phyloP scores from a whole-genome alignment of 2,888 invertebrate species.

The Stramonita haemastoma region DNA sequence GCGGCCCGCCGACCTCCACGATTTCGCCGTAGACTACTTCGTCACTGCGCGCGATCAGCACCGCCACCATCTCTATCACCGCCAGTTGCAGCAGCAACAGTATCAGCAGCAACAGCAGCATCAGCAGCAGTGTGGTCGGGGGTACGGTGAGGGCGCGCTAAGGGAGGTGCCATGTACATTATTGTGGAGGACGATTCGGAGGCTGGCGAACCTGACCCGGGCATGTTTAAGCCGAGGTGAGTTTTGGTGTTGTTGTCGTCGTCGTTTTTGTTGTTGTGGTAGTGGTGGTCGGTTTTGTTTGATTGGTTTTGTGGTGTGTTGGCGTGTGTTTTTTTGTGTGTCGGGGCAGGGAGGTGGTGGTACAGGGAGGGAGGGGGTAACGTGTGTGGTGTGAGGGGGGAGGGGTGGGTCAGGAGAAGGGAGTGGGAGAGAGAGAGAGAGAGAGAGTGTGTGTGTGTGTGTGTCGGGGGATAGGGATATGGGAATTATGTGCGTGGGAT shows the following conservation, averaged over 20 bases:
- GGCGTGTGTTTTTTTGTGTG: background rate
- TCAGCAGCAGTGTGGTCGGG: too few relatives aligned
- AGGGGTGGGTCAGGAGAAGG: background rate
- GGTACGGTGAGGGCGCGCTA: too few relatives aligned
- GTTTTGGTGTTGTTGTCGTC: background rate
- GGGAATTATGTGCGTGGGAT: background rate
- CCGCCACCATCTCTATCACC: background rate
- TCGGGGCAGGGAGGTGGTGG: too few relatives aligned
- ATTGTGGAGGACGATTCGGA: slow-evolving; percentile 76
- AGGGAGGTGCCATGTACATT: slow-evolving; percentile 74
- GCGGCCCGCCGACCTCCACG: slow-evolving; percentile 73
- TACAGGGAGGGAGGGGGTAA: too few relatives aligned
- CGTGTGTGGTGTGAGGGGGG: background rate
- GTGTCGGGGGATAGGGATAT: background rate
- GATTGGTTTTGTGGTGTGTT: background rate
- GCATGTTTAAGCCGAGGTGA: slow-evolving; percentile 67
- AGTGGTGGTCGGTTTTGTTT: background rate
- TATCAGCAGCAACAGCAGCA: too few relatives aligned
- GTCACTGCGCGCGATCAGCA: slow-evolving; percentile 59
- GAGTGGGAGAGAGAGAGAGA: background rate
- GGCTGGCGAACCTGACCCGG: slow-evolving; percentile 74
- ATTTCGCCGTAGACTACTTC: slow-evolving; percentile 77
- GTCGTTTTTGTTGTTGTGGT: too few relatives aligned
- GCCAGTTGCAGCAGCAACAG: too few relatives aligned
- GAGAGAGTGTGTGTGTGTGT: background rate